Conservation (phyloP, 2,797 vertebrate genomes). For the Poecilia picta region DNA sequence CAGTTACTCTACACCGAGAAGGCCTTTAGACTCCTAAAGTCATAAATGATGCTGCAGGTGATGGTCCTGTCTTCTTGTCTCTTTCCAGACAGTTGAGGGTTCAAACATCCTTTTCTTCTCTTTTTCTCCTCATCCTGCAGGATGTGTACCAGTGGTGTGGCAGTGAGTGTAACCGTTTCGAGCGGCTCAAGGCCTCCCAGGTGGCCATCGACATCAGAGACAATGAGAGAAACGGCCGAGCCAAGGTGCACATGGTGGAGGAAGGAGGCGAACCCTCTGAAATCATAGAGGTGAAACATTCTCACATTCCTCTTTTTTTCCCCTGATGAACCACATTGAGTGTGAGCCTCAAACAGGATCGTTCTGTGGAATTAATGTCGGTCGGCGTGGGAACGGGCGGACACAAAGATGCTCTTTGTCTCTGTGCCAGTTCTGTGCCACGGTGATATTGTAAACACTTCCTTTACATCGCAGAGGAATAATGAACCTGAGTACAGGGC, state of each 20-base stretch:
- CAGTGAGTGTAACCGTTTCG: slow-evolving; percentile 84
- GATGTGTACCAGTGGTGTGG: slow-evolving; percentile 88
- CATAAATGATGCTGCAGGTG: background rate
- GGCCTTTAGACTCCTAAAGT: background rate
- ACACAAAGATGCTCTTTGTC: slow-evolving; percentile 55
- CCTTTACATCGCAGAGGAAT: slow-evolving; percentile 39
- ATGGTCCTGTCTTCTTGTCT: background rate
- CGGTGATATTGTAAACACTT: slow-evolving; percentile 37
- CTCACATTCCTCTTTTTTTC: background rate
- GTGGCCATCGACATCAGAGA: slow-evolving; percentile 87
- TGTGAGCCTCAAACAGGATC: slow-evolving; percentile 5
- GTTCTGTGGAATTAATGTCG: slow-evolving; percentile 21
- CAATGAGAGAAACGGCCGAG: slow-evolving; percentile 85
- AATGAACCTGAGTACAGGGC: slow-evolving; percentile 19
- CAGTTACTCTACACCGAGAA: background rate
- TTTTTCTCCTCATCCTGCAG: slow-evolving; percentile 60
- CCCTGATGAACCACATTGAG: background rate
- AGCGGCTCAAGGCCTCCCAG: slow-evolving; percentile 85
- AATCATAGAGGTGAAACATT: slow-evolving; percentile 80
- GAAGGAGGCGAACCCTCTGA: slow-evolving; percentile 85
- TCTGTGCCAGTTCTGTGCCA: slow-evolving; percentile 54
- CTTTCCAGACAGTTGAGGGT: background rate
- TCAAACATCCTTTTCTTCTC: background rate
- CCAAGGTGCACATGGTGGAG: slow-evolving; percentile 80
- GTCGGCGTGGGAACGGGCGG: slow-evolving; percentile 49